Evolutionary conservation across 2,113 vertebrate genomes (phyloP), one percentile per base, ranked within the genome.

Genomic region (Ceratotherium simum): DNA sequence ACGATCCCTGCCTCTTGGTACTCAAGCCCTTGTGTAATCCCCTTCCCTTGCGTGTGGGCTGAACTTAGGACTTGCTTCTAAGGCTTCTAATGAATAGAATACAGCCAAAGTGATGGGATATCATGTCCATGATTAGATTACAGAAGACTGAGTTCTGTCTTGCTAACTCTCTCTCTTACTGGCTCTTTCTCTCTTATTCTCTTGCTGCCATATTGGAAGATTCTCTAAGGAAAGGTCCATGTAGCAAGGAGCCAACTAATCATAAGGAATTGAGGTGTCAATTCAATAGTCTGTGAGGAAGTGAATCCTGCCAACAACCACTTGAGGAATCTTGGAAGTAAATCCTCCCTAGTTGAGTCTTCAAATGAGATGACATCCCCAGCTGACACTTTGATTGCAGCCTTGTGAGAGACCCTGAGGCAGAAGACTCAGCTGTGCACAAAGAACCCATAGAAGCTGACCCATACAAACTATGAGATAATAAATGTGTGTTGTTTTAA

Each of bases 401-500:
- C 46, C 36, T 79, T 79, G n/a, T 67, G 14, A 84, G 70, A 88
- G 87, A 90, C 6, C 33, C 46, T 87, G 23, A 88, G 54, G 8
- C 36, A 82, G 80, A 94, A 90, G 62, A 79, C 31, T 33, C 39
- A 90, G 27, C 31, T 82, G 25, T 85, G 64, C 54, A 20, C 62
- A 69, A 14, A 95, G 39, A 87, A 95, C 54, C 51, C 21, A 36
- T 14, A 64, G 33, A 90, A 70, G 18, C 39, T 51, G 36, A 78
- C 51, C 39, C 51, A 48, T 23, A 72, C 36, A 83, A 80, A 42
- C 27, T 79, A 39, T 51, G 60, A 94, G 64, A 85, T 76, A 84
- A 83, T 58, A 96, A 89, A 60, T 56, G 12, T 67, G 9, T 58
- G 5, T 54, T 86, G 17, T 82, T 89, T 93, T 90, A 95, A 96